Percentiles rank a stretch among this genome's conserved stretches.
Conservation (phyloP, 2,888 invertebrate species). For the Drosophila anceps region DNA sequence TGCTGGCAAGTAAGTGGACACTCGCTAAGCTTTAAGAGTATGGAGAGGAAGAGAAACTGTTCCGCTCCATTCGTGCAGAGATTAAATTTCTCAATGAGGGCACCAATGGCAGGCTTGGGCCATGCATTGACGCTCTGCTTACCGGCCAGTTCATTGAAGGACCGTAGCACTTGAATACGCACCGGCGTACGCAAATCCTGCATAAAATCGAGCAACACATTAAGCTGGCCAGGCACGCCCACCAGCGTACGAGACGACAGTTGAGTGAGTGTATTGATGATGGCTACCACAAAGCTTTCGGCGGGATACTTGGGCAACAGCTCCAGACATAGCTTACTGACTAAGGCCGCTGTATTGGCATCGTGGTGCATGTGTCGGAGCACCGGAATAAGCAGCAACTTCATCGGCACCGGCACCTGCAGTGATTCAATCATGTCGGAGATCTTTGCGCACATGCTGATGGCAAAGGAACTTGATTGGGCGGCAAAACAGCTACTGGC, state of each 20-base stretch:
- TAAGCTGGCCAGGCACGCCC: constrained; percentile 94
- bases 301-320: constrained; percentile 92
- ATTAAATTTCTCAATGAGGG: constrained; percentile 82
- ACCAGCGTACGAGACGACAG: constrained; percentile 95
- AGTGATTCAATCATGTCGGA: constrained; percentile 97
- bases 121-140: constrained; percentile 91
- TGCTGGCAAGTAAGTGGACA: constrained; percentile 84
- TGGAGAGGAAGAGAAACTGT: constrained; percentile 83
- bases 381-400: constrained; percentile 95
- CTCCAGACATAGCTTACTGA: constrained; percentile 90
- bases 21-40: constrained; percentile 83
- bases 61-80: constrained; percentile 83
- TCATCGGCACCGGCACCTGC: constrained; percentile 96
- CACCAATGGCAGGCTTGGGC: constrained; percentile 87
- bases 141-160: constrained; percentile 89
- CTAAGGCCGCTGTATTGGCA: constrained; percentile 88
- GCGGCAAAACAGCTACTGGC: constrained; percentile 97
- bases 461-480: constrained; percentile 97
- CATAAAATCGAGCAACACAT: constrained; percentile 89
- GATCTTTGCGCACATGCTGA: constrained; percentile 97
- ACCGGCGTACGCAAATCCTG: constrained; percentile 90
- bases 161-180: constrained; percentile 89
- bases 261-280: constrained; percentile 94
- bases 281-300: constrained; percentile 92
- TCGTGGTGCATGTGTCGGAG: constrained; percentile 97